Conservation (phyloP, 2,113 vertebrate species). For the Coregonus clupeaformis region DNA sequence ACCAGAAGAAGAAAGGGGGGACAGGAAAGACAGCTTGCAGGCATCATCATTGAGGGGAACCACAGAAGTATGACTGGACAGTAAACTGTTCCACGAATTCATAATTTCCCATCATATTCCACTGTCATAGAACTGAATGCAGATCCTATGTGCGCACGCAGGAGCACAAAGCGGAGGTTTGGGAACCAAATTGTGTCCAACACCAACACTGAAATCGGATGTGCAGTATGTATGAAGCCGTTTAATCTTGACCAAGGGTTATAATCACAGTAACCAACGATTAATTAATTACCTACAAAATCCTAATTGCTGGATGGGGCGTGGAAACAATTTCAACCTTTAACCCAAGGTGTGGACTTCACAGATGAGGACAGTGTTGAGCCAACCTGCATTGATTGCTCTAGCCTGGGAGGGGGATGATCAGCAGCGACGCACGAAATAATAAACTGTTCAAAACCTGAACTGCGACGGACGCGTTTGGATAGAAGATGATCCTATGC, state of each 20-base stretch:
- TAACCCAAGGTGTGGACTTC: conserved; percentile 45
- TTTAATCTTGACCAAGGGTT: conserved; percentile 31
- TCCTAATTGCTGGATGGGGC: conserved; percentile 24
- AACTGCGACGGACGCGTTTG: conserved; percentile 62
- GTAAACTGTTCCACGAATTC: conserved; percentile 51
- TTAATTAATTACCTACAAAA: conserved; percentile 50
- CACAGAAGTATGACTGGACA: conserved; percentile 60
- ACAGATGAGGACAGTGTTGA: conserved; percentile 39
- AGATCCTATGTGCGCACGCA: conserved; percentile 42
- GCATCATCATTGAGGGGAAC: conserved; percentile 49
- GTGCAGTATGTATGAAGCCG: conserved; percentile 44
- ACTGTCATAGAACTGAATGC: conserved; percentile 53
- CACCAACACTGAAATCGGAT: conserved; percentile 13
- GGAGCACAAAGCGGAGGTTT: conserved; percentile 41
- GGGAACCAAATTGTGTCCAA: conserved; percentile 48
- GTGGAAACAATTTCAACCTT: conserved; percentile 53
- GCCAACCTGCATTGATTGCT: conserved; percentile 37
- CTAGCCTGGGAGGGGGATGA: conserved; percentile 51
- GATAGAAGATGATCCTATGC: conserved; percentile 47
- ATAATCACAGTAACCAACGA: not conserved
- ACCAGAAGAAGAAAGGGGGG: conserved; percentile 1
- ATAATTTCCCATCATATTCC: conserved; percentile 23
- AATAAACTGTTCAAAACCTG: conserved; percentile 49
- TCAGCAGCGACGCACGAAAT: conserved; percentile 57
- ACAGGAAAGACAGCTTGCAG: conserved; percentile 30